Conservation (phyloP, 2,797 vertebrate species). For the Parauchenoglanis ngamensis region DNA sequence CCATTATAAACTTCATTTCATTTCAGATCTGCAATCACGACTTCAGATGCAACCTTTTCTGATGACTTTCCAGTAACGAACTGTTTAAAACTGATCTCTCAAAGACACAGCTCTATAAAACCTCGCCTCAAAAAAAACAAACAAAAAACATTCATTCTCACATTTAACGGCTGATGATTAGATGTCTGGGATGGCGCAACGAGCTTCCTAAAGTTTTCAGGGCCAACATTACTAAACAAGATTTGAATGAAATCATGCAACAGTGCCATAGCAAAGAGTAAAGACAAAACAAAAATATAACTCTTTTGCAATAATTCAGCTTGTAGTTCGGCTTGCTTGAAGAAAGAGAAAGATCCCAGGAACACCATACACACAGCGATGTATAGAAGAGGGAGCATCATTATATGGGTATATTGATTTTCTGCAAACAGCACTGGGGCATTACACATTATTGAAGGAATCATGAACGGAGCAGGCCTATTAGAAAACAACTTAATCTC, state of each 20-base stretch:
- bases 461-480: too few relatives aligned
- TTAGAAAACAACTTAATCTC: too few relatives aligned
- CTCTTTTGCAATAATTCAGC: background rate
- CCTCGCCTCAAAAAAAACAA: background rate
- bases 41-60: background rate
- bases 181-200: background rate
- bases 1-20: background rate
- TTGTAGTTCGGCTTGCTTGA: too few relatives aligned
- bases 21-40: background rate
- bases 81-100: background rate
- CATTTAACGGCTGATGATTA: background rate
- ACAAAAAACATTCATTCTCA: background rate
- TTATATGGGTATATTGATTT: too few relatives aligned
- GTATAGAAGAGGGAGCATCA: too few relatives aligned
- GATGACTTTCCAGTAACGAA: background rate
- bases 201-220: background rate
- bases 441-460: too few relatives aligned
- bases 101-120: background rate
- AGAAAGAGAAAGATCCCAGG: too few relatives aligned
- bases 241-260: background rate
- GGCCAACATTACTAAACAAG: background rate
- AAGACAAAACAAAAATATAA: background rate
- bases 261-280: background rate
- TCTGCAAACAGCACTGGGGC: too few relatives aligned
- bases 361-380: too few relatives aligned